phyloP scores from a whole-genome alignment of 2,113 vertebrate species.

The Pandion haliaetus region DNA sequence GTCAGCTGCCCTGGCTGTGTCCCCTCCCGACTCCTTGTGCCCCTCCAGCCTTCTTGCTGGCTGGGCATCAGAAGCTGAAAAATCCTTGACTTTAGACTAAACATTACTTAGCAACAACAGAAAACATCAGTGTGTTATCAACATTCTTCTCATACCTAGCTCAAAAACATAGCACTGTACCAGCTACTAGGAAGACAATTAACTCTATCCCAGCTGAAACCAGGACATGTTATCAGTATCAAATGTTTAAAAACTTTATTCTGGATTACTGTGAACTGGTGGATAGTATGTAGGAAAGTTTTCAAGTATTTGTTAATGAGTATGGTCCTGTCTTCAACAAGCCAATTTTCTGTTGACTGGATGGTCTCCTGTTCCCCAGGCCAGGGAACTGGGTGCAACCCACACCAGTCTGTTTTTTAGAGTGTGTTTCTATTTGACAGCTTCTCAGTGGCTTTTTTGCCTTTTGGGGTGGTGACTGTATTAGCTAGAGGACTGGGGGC shows the following conservation, averaged over 20 bases:
- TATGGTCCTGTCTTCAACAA: neutral
- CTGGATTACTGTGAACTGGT: neutral
- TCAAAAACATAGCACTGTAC: too few species aligned
- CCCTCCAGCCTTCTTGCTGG: too few species aligned
- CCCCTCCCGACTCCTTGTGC: too few species aligned
- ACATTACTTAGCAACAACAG: too few species aligned
- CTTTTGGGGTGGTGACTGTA: neutral
- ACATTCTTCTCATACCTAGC: too few species aligned
- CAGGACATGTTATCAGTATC: too few species aligned
- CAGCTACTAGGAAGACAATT: too few species aligned
- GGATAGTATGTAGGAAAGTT: neutral
- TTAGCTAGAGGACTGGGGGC: neutral
- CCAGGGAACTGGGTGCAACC: neutral
- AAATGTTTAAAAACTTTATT: neutral
- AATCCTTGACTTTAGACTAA: too few species aligned
- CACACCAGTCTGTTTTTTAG: neutral
- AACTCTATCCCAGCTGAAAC: too few species aligned
- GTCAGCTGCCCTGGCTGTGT: too few species aligned
- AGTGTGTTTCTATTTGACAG: neutral
- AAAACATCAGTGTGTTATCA: too few species aligned
- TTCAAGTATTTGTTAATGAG: neutral
- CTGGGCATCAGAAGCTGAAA: too few species aligned
- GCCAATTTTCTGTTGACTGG: neutral
- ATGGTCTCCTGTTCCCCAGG: neutral
- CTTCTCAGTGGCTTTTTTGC: neutral